Evolutionary conservation across 2,888 invertebrate genomes (phyloP).

Genomic region (Lasiommata megera): DNA sequence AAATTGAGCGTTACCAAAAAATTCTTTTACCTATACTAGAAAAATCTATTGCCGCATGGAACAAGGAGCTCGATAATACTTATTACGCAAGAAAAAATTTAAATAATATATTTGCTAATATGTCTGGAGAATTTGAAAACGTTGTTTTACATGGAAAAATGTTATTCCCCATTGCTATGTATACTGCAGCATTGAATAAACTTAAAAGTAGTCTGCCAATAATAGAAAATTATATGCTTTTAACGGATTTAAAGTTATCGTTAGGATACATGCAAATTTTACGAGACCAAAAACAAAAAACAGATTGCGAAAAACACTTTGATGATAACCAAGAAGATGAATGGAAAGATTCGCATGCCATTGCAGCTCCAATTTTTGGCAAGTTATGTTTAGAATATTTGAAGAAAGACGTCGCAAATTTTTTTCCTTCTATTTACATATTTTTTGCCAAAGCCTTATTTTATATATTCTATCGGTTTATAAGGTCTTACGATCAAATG

Average conservation of each 20-base stretch:
- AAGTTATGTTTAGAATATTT: slow-evolving; percentile 46
- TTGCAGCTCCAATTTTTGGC: slow-evolving; percentile 45
- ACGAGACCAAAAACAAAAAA: slow-evolving; percentile 18
- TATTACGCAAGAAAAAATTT: slow-evolving; percentile 39
- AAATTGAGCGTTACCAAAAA: slow-evolving; percentile 45
- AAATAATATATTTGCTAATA: slow-evolving; percentile 35
- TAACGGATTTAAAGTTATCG: slow-evolving; percentile 50
- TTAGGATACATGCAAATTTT: slow-evolving; percentile 42
- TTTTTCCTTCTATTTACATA: slow-evolving; percentile 53
- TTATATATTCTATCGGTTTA: slow-evolving; percentile 24
- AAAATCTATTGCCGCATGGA: slow-evolving; percentile 42
- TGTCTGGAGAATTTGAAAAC: slow-evolving; percentile 39
- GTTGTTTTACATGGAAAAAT: slow-evolving; percentile 36
- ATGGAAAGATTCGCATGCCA: slow-evolving; percentile 36
- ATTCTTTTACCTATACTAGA: slow-evolving; percentile 47
- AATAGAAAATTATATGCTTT: slow-evolving; percentile 49
- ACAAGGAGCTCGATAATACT: slow-evolving; percentile 34
- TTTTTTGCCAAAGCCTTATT: slow-evolving; percentile 45
- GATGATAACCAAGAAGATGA: slow-evolving; percentile 27
- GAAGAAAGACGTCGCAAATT: slow-evolving; percentile 46
- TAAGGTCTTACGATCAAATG: slow-evolving; percentile 19
- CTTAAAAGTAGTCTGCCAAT: slow-evolving; percentile 42
- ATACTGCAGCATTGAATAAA: slow-evolving; percentile 37
- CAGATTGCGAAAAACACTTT: slow-evolving; percentile 34
- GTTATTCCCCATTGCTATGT: slow-evolving; percentile 41